phyloP scores from a whole-genome alignment of 2,113 vertebrate genomes.

The Pao palembangensis region DNA sequence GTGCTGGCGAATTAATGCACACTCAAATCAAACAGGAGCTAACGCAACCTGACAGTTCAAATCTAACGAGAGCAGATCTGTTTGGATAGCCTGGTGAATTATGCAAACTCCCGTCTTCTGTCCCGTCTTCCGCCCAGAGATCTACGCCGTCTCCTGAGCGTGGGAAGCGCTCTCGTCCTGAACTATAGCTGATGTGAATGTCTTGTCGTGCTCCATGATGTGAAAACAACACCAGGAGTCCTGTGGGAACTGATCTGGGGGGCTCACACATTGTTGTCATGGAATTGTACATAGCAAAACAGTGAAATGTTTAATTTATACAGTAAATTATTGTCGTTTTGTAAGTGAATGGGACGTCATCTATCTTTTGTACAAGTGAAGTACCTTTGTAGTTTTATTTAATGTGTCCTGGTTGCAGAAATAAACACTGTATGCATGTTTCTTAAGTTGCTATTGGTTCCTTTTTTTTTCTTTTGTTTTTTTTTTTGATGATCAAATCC shows the following conservation, averaged over 20 bases:
- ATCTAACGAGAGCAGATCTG: conserved; percentile 61
- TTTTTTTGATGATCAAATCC: background rate
- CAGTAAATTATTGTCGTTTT: conserved; percentile 84
- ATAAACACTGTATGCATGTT: conserved; percentile 83
- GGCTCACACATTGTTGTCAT: conserved; percentile 59
- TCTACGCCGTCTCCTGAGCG: conserved; percentile 24
- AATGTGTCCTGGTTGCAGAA: conserved; percentile 76
- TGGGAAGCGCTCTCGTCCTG: conserved; percentile 27
- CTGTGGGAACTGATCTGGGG: conserved; percentile 25
- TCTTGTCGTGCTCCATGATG: conserved; percentile 26
- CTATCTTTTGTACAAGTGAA: conserved; percentile 82
- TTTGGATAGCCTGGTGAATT: conserved; percentile 60
- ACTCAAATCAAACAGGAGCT: conserved; percentile 51
- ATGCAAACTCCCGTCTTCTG: conserved; percentile 53
- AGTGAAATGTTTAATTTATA: conserved; percentile 81
- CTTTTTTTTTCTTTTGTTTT: conserved; percentile 25
- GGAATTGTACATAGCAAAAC: conserved; percentile 76
- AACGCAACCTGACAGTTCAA: conserved; percentile 60
- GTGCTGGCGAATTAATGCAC: conserved; percentile 37
- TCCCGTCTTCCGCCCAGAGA: conserved; percentile 37
- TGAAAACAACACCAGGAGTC: conserved; percentile 37
- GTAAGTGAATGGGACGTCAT: conserved; percentile 79
- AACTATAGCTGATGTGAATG: conserved; percentile 36
- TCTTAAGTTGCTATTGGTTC: conserved; percentile 54
- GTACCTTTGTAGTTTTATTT: conserved; percentile 81